Conservation (phyloP, 1,140 invertebrate genomes). For the Neodiprion pinetum region DNA sequence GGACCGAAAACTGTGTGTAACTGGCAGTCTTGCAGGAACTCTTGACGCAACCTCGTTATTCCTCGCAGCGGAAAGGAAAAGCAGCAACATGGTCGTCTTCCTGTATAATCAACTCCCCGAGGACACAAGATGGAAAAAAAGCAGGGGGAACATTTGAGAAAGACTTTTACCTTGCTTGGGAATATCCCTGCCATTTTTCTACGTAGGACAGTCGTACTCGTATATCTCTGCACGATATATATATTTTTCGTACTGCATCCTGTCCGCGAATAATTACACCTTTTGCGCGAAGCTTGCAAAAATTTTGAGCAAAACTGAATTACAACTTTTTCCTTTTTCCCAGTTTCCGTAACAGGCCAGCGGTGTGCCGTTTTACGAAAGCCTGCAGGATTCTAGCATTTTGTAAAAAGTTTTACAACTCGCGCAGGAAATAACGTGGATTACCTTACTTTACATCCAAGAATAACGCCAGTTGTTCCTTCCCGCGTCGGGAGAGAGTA, state of each 20-base stretch:
- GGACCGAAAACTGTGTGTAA: conserved; percentile 4
- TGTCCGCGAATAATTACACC: too few relatives aligned
- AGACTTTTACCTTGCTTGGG: neutral
- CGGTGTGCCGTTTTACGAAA: neutral
- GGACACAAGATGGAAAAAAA: conserved; percentile 3
- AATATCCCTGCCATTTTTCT: too few relatives aligned
- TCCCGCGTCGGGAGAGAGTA: too few relatives aligned
- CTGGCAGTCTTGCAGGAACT: neutral
- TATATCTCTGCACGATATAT: too few relatives aligned
- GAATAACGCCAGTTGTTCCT: too few relatives aligned
- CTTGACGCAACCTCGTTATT: conserved; percentile 2
- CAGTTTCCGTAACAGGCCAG: neutral
- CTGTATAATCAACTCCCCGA: conserved; percentile 1
- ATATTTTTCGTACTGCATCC: too few relatives aligned
- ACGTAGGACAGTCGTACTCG: too few relatives aligned
- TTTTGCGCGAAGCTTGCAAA: neutral
- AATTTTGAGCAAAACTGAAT: neutral
- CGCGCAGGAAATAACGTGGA: too few relatives aligned
- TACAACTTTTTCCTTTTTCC: neutral
- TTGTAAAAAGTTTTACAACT: too few relatives aligned
- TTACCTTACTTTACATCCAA: too few relatives aligned
- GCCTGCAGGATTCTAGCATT: neutral
- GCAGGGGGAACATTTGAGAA: neutral
- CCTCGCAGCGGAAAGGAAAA: neutral
- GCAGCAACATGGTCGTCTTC: neutral